These are phyloP conservation scores for Nothocercus nigrocapillus DNA, from an alignment of 2,113 vertebrate species.

Conservation along the genomic window DNA sequence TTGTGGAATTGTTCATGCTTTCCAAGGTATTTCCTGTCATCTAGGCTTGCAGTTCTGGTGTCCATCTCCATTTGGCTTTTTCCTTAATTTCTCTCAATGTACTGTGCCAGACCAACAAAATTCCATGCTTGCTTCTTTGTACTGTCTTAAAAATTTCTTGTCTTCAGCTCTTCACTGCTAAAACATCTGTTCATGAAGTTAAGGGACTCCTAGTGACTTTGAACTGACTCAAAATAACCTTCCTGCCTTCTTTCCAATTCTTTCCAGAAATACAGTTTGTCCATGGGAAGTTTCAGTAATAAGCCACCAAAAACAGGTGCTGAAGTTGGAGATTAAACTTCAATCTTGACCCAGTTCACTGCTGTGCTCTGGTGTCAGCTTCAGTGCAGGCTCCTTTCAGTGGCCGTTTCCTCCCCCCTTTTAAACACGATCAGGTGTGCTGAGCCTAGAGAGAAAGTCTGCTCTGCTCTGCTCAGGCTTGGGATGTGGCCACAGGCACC, in stretches of 20 bases:
- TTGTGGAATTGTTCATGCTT: background rate
- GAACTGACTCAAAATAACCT: background rate
- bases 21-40: background rate
- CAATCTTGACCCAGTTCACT: fast-evolving
- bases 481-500: fast-evolving
- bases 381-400: background rate
- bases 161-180: background rate
- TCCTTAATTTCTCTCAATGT: background rate
- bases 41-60: background rate
- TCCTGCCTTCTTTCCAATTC: background rate
- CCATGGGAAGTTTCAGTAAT: background rate
- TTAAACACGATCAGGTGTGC: background rate
- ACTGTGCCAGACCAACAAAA: background rate
- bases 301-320: background rate
- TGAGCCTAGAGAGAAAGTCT: fast-evolving
- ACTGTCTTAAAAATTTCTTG: background rate
- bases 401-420: background rate
- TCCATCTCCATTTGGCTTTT: background rate
- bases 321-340: background rate
- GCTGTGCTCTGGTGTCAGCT: too few relatives aligned
- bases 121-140: background rate
- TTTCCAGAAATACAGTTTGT: background rate
- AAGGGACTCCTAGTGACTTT: background rate
- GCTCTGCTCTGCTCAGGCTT: too few relatives aligned
- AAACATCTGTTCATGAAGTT: background rate